Base-by-base conservation (phyloP, 2,888 invertebrate genomes). In the Drosophila parthenogenetica region DNA sequence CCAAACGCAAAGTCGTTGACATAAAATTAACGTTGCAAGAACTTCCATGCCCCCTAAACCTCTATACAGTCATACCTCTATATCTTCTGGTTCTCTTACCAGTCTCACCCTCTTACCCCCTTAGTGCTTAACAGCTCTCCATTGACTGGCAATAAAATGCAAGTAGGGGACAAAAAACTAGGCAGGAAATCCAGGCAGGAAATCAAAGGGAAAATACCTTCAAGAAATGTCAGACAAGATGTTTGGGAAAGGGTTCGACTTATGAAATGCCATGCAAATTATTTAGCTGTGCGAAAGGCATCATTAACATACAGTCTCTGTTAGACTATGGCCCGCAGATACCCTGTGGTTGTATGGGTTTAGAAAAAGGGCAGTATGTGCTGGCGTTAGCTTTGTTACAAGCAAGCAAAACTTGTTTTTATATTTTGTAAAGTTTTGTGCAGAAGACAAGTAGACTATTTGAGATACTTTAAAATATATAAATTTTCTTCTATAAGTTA, bases 11-110 rank as follows among this genome's bases (percentile, higher is more conserved):
- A 79, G 79, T 90, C 84, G 87, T 81, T 83, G 89, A 87, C 87
- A 90, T 86, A 79, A 89, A 89, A 88, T 87, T 89, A 84, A 64
- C 85, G 85, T 84, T 81, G 70, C 63, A 79, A 65, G 75, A 16
- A 39, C 35, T 35, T 13, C 13, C 35, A 11, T 35, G 3, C 35
- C 13, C 1, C 7, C 22, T 29, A 29, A 37, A 5, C 35, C 29
- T 29, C 25, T 25, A 25, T 25, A 25, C 7, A 25, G 7, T 7
- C 7, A 35, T 8, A 11, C 14, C n/a, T 17, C 42, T 35, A 11
- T n/a, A 10, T n/a, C 42, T 4, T n/a, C 42, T 54, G 5, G n/a
- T 5, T 14, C 35, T 4, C n/a, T 5, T 5, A 22, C 22, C 3
- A n/a, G n/a, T n/a, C 22, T 22, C 22, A 22, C 10, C 16, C 35